phyloP scores from a whole-genome alignment of 37 sponge, comb jelly and placozoan species.

The Cladorhizidae sp. region DNA sequence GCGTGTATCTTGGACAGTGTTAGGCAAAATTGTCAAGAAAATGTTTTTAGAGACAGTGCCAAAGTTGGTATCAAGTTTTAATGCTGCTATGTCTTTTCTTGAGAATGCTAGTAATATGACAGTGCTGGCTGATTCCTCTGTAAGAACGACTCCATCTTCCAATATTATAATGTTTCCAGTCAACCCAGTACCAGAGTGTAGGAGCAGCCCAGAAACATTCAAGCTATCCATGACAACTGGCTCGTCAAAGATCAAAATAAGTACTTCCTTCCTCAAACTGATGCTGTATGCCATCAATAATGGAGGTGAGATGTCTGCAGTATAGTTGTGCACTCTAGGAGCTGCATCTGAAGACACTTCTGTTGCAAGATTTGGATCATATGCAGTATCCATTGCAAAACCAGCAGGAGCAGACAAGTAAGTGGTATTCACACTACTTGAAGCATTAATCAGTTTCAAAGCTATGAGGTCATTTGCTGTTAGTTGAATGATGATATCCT shows the following conservation, averaged over 20 bases:
- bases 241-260: conserved; percentile 79
- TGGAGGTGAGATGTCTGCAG: conserved; percentile 71
- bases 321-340: conserved; percentile 58
- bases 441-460: conserved; percentile 51
- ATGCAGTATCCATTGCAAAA: conserved; percentile 73
- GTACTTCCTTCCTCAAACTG: conserved; percentile 51
- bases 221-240: conserved; percentile 61
- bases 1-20: conserved; percentile 43
- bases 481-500: conserved; percentile 46
- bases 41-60: conserved; percentile 68
- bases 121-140: conserved; percentile 14
- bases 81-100: conserved; percentile 56
- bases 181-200: conserved; percentile 50
- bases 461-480: conserved; percentile 58
- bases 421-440: conserved; percentile 42
- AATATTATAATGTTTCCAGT: conserved; percentile 32
- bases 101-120: conserved; percentile 55
- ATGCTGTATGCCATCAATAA: conserved; percentile 51
- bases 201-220: conserved; percentile 54
- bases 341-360: conserved; percentile 42
- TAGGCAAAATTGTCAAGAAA: conserved; percentile 60
- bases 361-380: conserved; percentile 52
- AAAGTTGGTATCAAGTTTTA: conserved; percentile 75
- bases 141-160: conserved; percentile 48
- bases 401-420: conserved; percentile 60